Evolutionary conservation across 2,113 vertebrate species (phyloP).

Genomic region (Poeciliopsis occidentalis): DNA sequence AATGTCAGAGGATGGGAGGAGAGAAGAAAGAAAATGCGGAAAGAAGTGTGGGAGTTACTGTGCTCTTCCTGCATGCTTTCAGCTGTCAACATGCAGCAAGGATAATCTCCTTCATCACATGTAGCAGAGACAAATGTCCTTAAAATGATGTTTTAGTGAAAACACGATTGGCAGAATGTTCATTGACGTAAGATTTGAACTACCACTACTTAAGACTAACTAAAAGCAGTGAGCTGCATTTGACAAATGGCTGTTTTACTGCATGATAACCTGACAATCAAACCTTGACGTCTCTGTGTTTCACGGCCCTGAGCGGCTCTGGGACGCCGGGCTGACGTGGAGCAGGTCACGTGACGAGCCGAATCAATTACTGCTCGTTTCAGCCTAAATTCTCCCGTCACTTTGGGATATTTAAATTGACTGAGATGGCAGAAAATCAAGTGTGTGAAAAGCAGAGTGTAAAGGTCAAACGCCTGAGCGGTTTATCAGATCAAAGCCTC

Average conservation of each 20-base stretch:
- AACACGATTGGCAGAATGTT: neutral
- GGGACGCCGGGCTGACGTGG: neutral
- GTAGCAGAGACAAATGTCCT: neutral
- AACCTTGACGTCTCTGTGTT: slow-evolving; percentile 13
- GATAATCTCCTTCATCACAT: slow-evolving; percentile 2
- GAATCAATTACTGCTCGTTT: slow-evolving; percentile 9
- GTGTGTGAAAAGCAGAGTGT: slow-evolving; percentile 25
- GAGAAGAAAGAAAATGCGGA: neutral
- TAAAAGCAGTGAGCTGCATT: neutral
- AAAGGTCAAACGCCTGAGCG: slow-evolving; percentile 44
- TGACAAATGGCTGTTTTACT: slow-evolving; percentile 7
- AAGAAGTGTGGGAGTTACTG: slow-evolving; percentile 38
- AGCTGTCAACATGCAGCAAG: neutral
- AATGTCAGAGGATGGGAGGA: slow-evolving; percentile 4
- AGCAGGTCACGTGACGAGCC: neutral
- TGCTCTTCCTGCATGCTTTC: neutral
- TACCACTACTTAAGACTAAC: neutral
- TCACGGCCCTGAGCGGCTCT: neutral
- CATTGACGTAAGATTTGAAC: neutral
- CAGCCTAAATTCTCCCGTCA: slow-evolving; percentile 30
- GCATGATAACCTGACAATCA: slow-evolving; percentile 42
- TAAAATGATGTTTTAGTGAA: neutral
- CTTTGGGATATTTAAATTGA: slow-evolving; percentile 34
- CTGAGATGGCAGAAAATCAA: slow-evolving; percentile 39
- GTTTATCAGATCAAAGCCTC: slow-evolving; percentile 38